Percentiles rank a stretch among this genome's conserved stretches.
Evolutionary conservation across 2,888 invertebrate species (phyloP).

Genomic region (Eupithecia centaureata): DNA sequence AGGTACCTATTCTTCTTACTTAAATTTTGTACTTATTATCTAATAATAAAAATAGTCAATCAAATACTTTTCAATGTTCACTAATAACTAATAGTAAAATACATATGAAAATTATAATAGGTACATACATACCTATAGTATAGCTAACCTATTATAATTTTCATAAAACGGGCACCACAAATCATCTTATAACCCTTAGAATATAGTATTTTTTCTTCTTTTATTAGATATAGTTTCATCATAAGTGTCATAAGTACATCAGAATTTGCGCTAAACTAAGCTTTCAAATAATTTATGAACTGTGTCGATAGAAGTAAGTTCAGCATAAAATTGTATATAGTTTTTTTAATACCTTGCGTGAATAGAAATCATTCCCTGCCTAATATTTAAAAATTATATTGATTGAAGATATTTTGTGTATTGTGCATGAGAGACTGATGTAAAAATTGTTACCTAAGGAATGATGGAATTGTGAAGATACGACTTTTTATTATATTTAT

Average conservation of each 20-base stretch:
- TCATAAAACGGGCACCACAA: neutral
- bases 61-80: neutral
- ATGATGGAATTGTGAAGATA: conserved; percentile 3
- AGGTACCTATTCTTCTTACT: neutral
- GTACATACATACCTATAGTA: too few species aligned
- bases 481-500: neutral
- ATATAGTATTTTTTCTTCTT: too few species aligned
- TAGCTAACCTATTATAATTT: neutral
- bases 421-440: conserved; percentile 8
- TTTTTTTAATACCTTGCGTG: neutral
- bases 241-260: neutral
- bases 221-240: neutral
- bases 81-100: neutral
- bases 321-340: neutral
- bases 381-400: neutral
- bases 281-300: neutral
- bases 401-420: conserved; percentile 5
- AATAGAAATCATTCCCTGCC: neutral
- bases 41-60: neutral
- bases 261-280: neutral
- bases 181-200: too few species aligned
- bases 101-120: too few species aligned
- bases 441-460: neutral
- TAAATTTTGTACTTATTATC: too few species aligned
- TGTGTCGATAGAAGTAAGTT: neutral